Base-by-base conservation (phyloP, 2,797 vertebrate species). In the Pterois miles region DNA sequence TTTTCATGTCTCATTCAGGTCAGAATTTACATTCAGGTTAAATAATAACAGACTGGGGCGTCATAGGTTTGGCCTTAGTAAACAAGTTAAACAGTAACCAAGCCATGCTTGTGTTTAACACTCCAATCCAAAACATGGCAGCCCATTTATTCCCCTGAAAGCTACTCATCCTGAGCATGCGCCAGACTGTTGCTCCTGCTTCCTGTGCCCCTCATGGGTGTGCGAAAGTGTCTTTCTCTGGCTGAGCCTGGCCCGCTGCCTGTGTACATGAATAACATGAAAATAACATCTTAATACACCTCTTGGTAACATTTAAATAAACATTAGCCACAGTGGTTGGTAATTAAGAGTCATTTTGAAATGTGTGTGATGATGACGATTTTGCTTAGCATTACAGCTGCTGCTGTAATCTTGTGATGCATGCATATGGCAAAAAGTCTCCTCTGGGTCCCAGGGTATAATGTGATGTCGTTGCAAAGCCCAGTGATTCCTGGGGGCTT, bases 241-340 rank as follows among this genome's bases (percentile, higher is more conserved):
- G 81, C 90, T 90, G 88, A 92, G 90, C 86, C 87, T 90, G 89
- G 71, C 78, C 81, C 86, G 57, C 73, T 84, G 82, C 77, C 68
- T 88, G 72, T 80, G 67, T 83, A 69, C 79, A 75, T 31, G 48
- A 66, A 60, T 79, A 75, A 68, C 46, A 69, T 1, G 27, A 43
- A 34, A 65, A 60, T 57, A 60, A 27, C 46, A 27, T 64, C 9
- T 34, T 57, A 29, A 40, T 46, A 63, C 23, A 64, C 22, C 33
- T 65, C 43, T 54, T 20, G 10, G 12, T 14, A 38, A 31, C 52
- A 27, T 60, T 57, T 34, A 36, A 16, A 70, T 46, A 31, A 43
- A 20, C 16, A 20, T 46, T 25, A 9, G 1, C 43, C 18, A 14
- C 29, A 48, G 38, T 31, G 12, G 34, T 38, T 62, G 50, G 2